Percentiles rank a stretch among this genome's conserved stretches.
Conservation (phyloP, 2,113 vertebrate genomes). For the Axis porcinus region DNA sequence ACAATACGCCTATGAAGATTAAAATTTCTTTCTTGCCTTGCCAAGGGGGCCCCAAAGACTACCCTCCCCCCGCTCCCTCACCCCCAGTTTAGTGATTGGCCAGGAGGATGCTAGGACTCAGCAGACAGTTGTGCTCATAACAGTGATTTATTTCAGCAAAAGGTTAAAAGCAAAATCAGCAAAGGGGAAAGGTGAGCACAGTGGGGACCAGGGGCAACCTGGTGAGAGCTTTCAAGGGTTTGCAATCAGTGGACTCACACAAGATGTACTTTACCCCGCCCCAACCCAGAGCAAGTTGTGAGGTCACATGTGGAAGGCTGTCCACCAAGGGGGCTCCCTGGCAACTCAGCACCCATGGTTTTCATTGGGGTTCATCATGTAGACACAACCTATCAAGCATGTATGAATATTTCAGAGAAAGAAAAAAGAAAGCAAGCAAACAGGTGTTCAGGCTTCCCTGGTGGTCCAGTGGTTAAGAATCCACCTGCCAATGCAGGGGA, state of each 20-base stretch:
- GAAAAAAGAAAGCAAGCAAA: background rate
- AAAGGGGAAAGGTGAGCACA: background rate
- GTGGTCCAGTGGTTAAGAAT: background rate
- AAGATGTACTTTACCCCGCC: too few species aligned
- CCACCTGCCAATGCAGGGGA: background rate
- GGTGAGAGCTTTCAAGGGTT: background rate
- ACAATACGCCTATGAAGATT: background rate
- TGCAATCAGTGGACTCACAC: background rate
- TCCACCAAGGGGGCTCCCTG: background rate
- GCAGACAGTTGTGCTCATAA: background rate
- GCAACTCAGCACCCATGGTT: background rate
- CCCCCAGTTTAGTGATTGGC: background rate
- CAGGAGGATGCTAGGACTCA: background rate
- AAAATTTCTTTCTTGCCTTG: background rate
- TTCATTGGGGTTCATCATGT: background rate
- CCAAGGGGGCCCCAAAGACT: background rate
- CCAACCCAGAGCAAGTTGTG: background rate
- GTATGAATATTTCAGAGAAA: background rate
- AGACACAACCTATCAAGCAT: background rate
- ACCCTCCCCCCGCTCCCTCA: rapidly evolving
- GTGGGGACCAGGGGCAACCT: background rate
- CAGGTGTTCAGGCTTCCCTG: background rate
- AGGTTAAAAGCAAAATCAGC: background rate
- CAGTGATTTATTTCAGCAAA: background rate
- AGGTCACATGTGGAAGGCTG: background rate